Base-by-base conservation (phyloP, 2,888 invertebrate species). In the Acleris laterana region DNA sequence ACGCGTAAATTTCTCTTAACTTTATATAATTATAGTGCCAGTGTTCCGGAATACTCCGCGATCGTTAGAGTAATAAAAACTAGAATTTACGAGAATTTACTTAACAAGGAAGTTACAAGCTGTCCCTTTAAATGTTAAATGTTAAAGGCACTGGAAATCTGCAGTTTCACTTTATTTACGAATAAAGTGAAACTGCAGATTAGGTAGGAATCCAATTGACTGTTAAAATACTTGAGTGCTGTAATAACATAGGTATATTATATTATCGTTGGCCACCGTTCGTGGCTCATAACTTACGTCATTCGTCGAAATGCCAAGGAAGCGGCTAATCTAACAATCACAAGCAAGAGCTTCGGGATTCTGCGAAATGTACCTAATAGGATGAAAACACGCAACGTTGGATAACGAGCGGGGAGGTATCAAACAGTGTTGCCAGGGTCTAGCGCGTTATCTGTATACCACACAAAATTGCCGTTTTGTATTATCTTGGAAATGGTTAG, bases 311-410 rank as follows among this genome's bases (percentile, higher is more conserved):
- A 66, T 66, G 57, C 62, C 66, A 66, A 57, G 61, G 65, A 60
- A 61, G 25, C 60, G 44, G 55, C 13, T 66, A 61, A 66, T 63
- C 65, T 68, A 65, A 66, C 58, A 65, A 66, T 68, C 71, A 69
- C 70, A 70, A 71, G 70, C 51, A n/a, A 59, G 58, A 66, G 65
- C 61, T 66, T 65, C 44, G 56, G 56, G 65, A 61, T 66, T 61
- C 56, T 46, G 51, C 66, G 48, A 66, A 62, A 50, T 57, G 52
- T 57, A 70, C 69, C 70, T 74, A 63, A 78, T 77, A 76, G 71
- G 71, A 70, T 70, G 71, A 61, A 66, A 75, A 69, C 77, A 80
- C 71, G 78, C 78, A 72, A 77, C 73, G 74, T 75, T 68, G 65
- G 69, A 72, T 72, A 77, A 77, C 73, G 75, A 75, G 70, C 69